These are phyloP conservation scores for Schlechtendalia chinensis DNA, from an alignment of 1,140 invertebrate species.

Conservation along the genomic window DNA sequence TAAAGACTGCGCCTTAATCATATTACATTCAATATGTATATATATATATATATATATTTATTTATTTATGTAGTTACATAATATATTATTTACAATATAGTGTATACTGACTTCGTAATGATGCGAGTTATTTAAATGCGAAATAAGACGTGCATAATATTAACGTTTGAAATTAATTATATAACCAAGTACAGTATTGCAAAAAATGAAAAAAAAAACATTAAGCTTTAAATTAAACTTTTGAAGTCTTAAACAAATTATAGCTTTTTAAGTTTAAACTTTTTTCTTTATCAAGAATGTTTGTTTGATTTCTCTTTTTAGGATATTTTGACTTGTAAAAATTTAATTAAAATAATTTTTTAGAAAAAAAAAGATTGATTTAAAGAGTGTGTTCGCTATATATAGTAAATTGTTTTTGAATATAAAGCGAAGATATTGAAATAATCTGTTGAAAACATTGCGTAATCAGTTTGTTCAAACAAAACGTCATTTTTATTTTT, in stretches of 20 bases:
- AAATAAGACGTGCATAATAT: slow-evolving; percentile 25
- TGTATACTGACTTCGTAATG: background rate
- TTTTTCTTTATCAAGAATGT: background rate
- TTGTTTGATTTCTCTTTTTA: background rate
- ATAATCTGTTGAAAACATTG: too few relatives aligned
- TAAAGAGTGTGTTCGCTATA: background rate
- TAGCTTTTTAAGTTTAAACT: background rate
- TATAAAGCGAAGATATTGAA: too few relatives aligned
- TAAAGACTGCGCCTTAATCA: background rate
- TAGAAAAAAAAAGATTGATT: background rate
- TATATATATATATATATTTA: too few relatives aligned
- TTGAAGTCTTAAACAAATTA: background rate
- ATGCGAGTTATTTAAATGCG: slow-evolving; percentile 27
- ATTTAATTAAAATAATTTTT: background rate
- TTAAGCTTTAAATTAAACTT: slow-evolving; percentile 23
- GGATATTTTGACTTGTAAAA: background rate
- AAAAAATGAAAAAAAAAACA: slow-evolving; percentile 6
- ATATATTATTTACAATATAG: slow-evolving; percentile 1
- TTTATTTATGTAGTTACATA: too few relatives aligned
- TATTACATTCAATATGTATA: too few relatives aligned
- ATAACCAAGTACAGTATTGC: slow-evolving; percentile 3
- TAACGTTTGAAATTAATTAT: slow-evolving; percentile 17
- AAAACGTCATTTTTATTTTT: too few relatives aligned
- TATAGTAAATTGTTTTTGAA: background rate
- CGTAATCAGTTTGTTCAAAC: too few relatives aligned